These are phyloP conservation scores for Archocentrus centrarchus DNA, from an alignment of 2,113 vertebrate species.

Conservation along the genomic window DNA sequence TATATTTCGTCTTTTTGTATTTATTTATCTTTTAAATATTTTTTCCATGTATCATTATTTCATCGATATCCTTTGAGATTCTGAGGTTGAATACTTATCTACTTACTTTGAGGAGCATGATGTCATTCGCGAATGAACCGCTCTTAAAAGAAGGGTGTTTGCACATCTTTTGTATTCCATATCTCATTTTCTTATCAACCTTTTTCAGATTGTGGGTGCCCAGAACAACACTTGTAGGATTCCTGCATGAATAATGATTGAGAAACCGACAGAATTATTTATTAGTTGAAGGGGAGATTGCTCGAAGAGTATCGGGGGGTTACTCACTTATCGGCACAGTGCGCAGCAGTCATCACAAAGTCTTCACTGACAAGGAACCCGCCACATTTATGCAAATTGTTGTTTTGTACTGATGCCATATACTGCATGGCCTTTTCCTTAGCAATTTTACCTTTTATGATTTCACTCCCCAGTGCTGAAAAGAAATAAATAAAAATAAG, in stretches of 20 bases:
- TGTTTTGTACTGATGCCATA: slow-evolving; percentile 72
- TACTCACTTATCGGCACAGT: slow-evolving; percentile 26
- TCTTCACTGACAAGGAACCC: neutral
- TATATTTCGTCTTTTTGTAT: neutral
- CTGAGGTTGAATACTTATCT: neutral
- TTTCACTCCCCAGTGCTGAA: slow-evolving; percentile 33
- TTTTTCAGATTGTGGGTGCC: rapidly evolving
- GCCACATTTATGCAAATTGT: neutral
- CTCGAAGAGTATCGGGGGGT: neutral
- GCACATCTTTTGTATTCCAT: slow-evolving; percentile 7
- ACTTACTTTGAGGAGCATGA: slow-evolving; percentile 80
- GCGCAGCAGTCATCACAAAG: slow-evolving; percentile 80
- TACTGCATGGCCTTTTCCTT: slow-evolving; percentile 67
- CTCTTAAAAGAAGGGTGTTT: slow-evolving; percentile 1
- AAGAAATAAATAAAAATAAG: neutral
- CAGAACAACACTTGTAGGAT: neutral
- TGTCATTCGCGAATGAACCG: slow-evolving; percentile 23
- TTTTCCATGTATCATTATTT: neutral
- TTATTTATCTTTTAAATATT: neutral
- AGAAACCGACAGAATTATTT: neutral
- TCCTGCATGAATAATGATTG: neutral
- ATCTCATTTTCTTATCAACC: slow-evolving; percentile 23
- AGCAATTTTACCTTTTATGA: slow-evolving; percentile 75
- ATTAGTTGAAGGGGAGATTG: rapidly evolving
- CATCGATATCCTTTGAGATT: rapidly evolving